These are phyloP conservation scores for Quadroppia sp. DNA, from an alignment of 2,888 invertebrate genomes.

Conservation along the genomic window DNA sequence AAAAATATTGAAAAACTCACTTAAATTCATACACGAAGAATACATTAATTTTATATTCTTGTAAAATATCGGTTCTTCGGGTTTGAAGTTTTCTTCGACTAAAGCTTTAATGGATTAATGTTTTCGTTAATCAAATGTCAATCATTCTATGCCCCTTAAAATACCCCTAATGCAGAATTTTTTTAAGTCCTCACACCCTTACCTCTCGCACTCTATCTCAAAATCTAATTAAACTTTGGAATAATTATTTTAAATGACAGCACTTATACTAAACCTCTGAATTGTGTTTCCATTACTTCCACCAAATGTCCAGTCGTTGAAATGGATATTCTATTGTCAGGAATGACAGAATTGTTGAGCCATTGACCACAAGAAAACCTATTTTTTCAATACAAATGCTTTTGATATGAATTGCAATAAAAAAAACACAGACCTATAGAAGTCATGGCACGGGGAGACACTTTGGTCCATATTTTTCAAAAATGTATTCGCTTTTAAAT, in stretches of 20 bases:
- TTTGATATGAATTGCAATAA: neutral
- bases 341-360: slow-evolving; percentile 61
- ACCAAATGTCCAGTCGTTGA: slow-evolving; percentile 53
- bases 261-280: neutral
- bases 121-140: no score
- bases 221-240: neutral
- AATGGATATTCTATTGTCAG: slow-evolving; percentile 74
- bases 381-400: slow-evolving; percentile 59
- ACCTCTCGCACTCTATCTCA: no score
- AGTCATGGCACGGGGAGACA: slow-evolving; percentile 75
- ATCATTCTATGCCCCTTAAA: no score
- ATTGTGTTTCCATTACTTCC: neutral
- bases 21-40: slow-evolving; percentile 79
- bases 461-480: slow-evolving; percentile 66
- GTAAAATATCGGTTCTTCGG: slow-evolving; percentile 32
- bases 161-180: no score
- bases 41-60: slow-evolving; percentile 55
- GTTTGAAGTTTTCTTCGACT: slow-evolving; percentile 4
- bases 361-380: slow-evolving; percentile 73
- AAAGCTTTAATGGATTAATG: neutral
- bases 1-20: slow-evolving; percentile 59
- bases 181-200: no score
- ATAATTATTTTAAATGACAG: neutral
- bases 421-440: slow-evolving; percentile 59
- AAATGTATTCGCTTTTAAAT: slow-evolving; percentile 63